A percentile compares a stretch with the other conserved stretches of the same genome.
These are phyloP conservation scores for Heliconius aoede DNA, from an alignment of 2,888 invertebrate species.

Conservation along the genomic window DNA sequence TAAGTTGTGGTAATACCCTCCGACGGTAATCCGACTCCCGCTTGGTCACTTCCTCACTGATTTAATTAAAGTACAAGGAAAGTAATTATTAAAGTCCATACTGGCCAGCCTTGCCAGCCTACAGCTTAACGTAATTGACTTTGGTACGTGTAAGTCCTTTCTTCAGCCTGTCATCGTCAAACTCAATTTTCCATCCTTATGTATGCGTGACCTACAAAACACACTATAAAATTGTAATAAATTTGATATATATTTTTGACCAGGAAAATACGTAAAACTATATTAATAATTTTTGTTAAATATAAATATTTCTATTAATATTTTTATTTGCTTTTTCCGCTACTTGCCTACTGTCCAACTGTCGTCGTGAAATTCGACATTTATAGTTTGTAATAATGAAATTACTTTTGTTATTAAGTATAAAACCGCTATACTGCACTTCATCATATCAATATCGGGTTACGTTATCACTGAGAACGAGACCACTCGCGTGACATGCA, in stretches of 20 bases:
- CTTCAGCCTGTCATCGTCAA: constrained; percentile 5
- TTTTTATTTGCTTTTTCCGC: background rate
- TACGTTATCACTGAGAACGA: background rate
- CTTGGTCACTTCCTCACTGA: constrained; percentile 10
- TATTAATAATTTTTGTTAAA: background rate
- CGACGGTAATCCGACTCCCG: background rate
- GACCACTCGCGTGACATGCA: constrained; percentile 9
- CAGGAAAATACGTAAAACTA: background rate
- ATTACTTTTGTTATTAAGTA: constrained; percentile 13
- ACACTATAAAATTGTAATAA: background rate
- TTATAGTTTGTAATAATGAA: constrained; percentile 21
- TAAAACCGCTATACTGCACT: constrained; percentile 10
- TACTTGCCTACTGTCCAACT: background rate
- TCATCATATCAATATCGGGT: background rate
- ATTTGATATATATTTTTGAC: background rate
- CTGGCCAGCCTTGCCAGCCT: background rate
- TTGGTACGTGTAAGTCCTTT: constrained; percentile 4
- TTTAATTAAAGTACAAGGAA: constrained; percentile 18
- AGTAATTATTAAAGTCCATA: constrained; percentile 5
- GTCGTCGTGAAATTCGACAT: constrained; percentile 19
- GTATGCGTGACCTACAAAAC: background rate
- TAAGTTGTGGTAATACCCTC: background rate
- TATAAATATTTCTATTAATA: background rate
- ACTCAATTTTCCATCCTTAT: background rate
- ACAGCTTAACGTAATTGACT: constrained; percentile 21